phyloP scores from a whole-genome alignment of 2,888 invertebrate species.

The Epinotia ramella region DNA sequence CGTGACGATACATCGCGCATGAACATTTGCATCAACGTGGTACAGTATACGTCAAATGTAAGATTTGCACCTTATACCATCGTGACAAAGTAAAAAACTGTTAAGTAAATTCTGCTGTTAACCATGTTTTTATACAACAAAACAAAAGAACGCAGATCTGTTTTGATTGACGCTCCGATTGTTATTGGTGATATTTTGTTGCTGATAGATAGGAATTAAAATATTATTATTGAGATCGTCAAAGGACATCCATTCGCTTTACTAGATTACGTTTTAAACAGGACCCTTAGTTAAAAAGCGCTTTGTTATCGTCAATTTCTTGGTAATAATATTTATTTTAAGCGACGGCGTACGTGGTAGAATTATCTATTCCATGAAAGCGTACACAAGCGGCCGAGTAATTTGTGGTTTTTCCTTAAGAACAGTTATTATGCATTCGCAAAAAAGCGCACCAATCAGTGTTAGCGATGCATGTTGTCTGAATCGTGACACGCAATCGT shows the following conservation, averaged over 20 bases:
- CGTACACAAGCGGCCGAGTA: background rate
- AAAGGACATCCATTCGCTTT: constrained; percentile 8
- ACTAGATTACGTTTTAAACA: background rate
- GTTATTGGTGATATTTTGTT: constrained; percentile 14
- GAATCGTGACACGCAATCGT: constrained; percentile 50
- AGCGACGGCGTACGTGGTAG: background rate
- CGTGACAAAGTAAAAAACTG: too few relatives aligned
- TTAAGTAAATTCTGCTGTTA: background rate
- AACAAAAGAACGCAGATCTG: background rate
- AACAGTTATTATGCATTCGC: constrained; percentile 7
- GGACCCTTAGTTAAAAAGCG: background rate
- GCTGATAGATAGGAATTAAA: constrained; percentile 7
- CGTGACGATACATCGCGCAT: constrained; percentile 25
- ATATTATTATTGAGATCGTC: background rate
- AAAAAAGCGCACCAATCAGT: constrained; percentile 18
- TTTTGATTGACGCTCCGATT: constrained; percentile 16
- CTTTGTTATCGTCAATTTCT: background rate
- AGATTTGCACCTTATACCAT: too few relatives aligned
- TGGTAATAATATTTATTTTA: background rate
- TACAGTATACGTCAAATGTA: background rate
- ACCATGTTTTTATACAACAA: constrained; percentile 7
- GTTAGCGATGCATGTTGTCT: constrained; percentile 38
- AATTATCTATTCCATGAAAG: constrained; percentile 15
- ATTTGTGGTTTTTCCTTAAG: constrained; percentile 10
- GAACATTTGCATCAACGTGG: constrained; percentile 24